These are phyloP conservation scores for Aphrophora alni DNA, from an alignment of 2,888 invertebrate species.

Conservation along the genomic window DNA sequence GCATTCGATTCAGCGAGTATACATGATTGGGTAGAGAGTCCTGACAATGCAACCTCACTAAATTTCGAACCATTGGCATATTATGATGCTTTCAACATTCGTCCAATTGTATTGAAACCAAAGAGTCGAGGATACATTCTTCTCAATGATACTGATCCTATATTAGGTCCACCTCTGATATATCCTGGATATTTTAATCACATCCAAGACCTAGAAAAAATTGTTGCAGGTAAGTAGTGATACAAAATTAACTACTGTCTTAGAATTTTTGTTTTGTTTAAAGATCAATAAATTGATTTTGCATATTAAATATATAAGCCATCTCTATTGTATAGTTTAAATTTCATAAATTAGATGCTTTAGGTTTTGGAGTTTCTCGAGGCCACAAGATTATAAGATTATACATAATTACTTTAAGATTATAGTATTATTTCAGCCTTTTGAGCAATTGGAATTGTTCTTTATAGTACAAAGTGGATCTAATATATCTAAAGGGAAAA, in stretches of 20 bases:
- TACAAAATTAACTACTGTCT: neutral
- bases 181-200: slow-evolving; percentile 72
- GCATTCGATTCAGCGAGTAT: slow-evolving; percentile 67
- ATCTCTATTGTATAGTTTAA: too few species aligned
- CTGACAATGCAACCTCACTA: slow-evolving; percentile 60
- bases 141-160: slow-evolving; percentile 72
- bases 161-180: slow-evolving; percentile 73
- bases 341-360: too few species aligned
- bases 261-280: too few species aligned
- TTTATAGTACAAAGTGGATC: too few species aligned
- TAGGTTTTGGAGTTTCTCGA: too few species aligned
- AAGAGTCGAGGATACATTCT: slow-evolving; percentile 68
- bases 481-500: too few species aligned
- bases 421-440: too few species aligned
- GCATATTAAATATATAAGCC: too few species aligned
- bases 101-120: slow-evolving; percentile 68
- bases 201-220: slow-evolving; percentile 56
- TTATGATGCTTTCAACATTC: slow-evolving; percentile 61
- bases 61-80: slow-evolving; percentile 65
- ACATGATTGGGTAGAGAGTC: slow-evolving; percentile 65
- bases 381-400: too few species aligned
- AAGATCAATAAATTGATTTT: too few species aligned
- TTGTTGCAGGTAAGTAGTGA: slow-evolving; percentile 56
- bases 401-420: too few species aligned
- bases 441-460: too few species aligned